Conservation (phyloP, 2,888 invertebrate species). For the Andrena hattorfiana region DNA sequence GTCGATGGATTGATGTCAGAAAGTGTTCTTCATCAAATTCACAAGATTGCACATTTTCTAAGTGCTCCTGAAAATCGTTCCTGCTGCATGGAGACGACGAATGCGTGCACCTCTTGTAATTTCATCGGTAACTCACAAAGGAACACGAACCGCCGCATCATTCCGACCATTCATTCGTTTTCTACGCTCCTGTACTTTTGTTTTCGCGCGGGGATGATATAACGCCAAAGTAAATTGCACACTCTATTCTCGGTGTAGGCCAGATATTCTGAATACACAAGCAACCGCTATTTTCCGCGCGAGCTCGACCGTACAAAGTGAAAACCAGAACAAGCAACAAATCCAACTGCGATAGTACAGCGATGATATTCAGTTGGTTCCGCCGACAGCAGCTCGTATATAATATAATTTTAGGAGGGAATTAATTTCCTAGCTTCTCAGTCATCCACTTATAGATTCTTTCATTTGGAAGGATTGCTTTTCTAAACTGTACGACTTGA, state of each 20-base stretch:
- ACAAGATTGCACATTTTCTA: background rate
- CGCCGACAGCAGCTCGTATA: background rate
- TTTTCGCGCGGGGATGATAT: constrained; percentile 46
- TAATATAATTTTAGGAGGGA: background rate
- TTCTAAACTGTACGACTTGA: no score
- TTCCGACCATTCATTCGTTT: constrained; percentile 36
- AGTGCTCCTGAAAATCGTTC: background rate
- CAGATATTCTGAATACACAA: constrained; percentile 50
- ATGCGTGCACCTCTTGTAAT: background rate
- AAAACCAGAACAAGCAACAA: constrained; percentile 33
- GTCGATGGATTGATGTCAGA: no score
- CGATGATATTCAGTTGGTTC: constrained; percentile 27
- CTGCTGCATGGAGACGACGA: background rate
- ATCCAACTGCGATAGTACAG: constrained; percentile 33
- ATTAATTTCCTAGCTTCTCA: background rate
- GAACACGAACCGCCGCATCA: constrained; percentile 32
- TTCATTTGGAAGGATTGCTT: no score
- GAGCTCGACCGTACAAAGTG: constrained; percentile 17
- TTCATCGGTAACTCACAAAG: constrained; percentile 33
- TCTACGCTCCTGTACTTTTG: constrained; percentile 31
- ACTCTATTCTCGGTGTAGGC: constrained; percentile 59
- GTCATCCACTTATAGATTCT: no score
- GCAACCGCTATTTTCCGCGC: constrained; percentile 48
- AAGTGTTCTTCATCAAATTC: background rate
- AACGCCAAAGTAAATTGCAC: constrained; percentile 54